phyloP scores from a whole-genome alignment of 1,140 invertebrate genomes.

The Venturia canescens region DNA sequence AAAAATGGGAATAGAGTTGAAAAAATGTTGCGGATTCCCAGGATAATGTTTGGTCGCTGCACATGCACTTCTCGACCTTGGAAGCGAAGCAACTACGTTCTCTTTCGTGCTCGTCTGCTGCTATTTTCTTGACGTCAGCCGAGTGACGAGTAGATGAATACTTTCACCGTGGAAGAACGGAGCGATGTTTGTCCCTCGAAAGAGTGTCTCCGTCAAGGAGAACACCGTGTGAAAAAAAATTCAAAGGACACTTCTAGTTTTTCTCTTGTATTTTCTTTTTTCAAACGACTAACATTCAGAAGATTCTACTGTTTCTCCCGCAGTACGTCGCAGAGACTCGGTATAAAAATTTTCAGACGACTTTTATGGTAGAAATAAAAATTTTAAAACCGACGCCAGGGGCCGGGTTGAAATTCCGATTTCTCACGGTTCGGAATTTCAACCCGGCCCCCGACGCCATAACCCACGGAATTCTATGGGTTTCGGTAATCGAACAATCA shows the following conservation, averaged over 20 bases:
- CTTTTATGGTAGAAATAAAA: no score
- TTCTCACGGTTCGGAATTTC: no score
- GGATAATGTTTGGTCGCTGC: background rate
- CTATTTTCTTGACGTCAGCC: background rate
- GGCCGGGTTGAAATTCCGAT: no score
- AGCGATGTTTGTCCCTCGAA: background rate
- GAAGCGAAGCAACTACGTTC: background rate
- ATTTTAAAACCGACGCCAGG: no score
- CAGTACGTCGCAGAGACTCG: no score
- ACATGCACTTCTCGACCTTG: background rate
- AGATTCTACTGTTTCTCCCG: no score
- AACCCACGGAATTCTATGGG: no score
- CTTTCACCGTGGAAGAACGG: constrained; percentile 25
- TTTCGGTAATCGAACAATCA: no score
- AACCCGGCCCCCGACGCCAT: no score
- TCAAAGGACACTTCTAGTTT: background rate
- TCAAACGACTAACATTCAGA: no score
- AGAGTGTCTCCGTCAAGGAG: background rate
- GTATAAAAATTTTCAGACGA: no score
- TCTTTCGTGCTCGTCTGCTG: constrained; percentile 11
- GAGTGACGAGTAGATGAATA: constrained; percentile 10
- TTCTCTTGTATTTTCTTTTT: background rate
- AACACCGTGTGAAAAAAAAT: background rate
- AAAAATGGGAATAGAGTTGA: no score
- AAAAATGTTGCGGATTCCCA: background rate